Conservation (phyloP, 1,140 invertebrate genomes). For the Brachionus sp. region DNA sequence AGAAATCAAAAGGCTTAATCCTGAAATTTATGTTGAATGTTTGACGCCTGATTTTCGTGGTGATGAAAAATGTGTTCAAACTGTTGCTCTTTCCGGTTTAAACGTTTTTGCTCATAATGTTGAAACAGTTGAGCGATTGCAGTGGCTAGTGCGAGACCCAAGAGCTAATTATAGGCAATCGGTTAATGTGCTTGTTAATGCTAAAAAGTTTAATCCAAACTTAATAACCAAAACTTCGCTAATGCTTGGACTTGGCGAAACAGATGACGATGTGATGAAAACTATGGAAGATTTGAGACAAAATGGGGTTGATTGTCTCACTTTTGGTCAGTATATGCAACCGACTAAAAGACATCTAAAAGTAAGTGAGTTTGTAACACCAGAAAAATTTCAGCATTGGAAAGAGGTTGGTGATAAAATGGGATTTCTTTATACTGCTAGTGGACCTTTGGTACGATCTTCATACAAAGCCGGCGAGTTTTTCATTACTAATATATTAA, state of each 20-base stretch:
- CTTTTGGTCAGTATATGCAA: slow-evolving; percentile 98
- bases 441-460: slow-evolving; percentile 90
- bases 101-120: slow-evolving; percentile 96
- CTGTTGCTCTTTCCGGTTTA: slow-evolving; percentile 74
- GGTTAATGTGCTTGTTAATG: slow-evolving; percentile 73
- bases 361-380: slow-evolving; percentile 91
- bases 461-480: slow-evolving; percentile 88
- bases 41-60: slow-evolving; percentile 93
- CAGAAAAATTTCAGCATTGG: slow-evolving; percentile 89
- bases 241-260: slow-evolving; percentile 95
- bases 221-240: slow-evolving; percentile 95
- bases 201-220: slow-evolving; percentile 70
- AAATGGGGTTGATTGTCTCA: slow-evolving; percentile 85
- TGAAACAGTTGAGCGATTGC: slow-evolving; percentile 79
- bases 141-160: slow-evolving; percentile 78
- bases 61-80: slow-evolving; percentile 70
- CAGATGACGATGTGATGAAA: slow-evolving; percentile 79
- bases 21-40: slow-evolving; percentile 87
- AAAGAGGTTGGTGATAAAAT: slow-evolving; percentile 76
- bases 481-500: slow-evolving; percentile 42
- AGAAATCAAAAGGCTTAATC: slow-evolving; percentile 67
- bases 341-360: slow-evolving; percentile 92
- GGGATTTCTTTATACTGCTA: slow-evolving; percentile 93
- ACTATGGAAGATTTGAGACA: slow-evolving; percentile 74
- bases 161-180: slow-evolving; percentile 78